Percentiles rank a stretch among this genome's conserved stretches.
Conservation (phyloP, 2,888 invertebrate species). For the Eupelmus urozonus region DNA sequence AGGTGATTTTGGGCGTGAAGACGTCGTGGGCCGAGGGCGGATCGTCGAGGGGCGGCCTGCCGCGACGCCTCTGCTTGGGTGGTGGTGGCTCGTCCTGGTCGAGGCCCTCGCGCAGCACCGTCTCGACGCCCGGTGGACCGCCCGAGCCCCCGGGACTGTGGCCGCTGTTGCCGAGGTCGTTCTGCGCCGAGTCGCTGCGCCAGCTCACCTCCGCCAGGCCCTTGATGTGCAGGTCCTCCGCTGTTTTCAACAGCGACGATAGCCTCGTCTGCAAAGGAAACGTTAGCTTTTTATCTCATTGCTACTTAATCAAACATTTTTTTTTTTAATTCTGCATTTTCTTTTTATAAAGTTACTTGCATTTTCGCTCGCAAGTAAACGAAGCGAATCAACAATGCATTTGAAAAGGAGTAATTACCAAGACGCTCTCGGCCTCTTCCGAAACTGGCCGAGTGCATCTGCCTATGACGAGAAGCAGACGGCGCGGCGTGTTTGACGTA, state of each 20-base stretch:
- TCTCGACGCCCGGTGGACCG: constrained; percentile 60
- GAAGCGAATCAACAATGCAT: no score
- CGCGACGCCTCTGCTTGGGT: constrained; percentile 82
- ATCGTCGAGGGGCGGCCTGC: constrained; percentile 84
- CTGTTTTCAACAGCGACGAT: constrained; percentile 92
- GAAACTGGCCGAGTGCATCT: no score
- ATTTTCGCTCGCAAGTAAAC: no score
- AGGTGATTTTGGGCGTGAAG: constrained; percentile 79
- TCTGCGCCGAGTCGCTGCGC: constrained; percentile 78
- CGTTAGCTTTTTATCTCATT: no score
- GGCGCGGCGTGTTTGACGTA: no score
- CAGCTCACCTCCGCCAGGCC: constrained; percentile 94
- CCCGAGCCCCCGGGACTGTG: constrained; percentile 71
- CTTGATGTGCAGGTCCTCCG: constrained; percentile 94
- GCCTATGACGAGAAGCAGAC: no score
- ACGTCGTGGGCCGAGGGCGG: constrained; percentile 79
- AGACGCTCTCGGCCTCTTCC: no score
- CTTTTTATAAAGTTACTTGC: no score
- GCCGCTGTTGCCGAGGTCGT: constrained; percentile 71
- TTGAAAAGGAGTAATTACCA: no score
- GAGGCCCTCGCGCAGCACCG: constrained; percentile 72
- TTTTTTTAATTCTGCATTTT: no score
- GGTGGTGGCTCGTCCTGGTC: constrained; percentile 75
- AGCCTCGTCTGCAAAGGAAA: constrained; percentile 84
- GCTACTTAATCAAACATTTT: no score